Base-by-base conservation (phyloP, 35 echinoderm and acorn worm species). In the Stichopus chloronotus region DNA sequence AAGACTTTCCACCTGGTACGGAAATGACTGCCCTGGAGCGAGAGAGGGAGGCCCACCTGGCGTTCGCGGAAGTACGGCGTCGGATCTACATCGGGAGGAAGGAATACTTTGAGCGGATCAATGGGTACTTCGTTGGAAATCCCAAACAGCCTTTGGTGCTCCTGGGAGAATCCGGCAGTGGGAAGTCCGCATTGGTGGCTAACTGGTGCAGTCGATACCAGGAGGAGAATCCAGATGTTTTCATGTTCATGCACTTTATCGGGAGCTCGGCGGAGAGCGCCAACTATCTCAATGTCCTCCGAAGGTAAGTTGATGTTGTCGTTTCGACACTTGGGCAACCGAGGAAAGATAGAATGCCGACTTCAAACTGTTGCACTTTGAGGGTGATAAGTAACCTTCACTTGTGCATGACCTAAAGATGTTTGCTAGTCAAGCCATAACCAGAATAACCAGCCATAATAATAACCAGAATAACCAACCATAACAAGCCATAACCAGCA, bases 261-360 rank as follows among this genome's bases (percentile, higher is more conserved):
- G 96, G 96, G 14, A 95, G 94, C 55, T 98, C 96, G 57, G 87
- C 96, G n/a, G 96, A 98, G 77, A 98, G 96, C 87, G 96, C 96
- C 0, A 95, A 94, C 17, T 92, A 98, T 59, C 85, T 98, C 9
- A 94, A 93, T 61, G 76, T 98, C 4, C 61, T 98, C 4, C 83
- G 96, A 86, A 92, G 96, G 96, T 98, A 92, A 25, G 55, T 13
- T 85, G 4, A 54, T 21, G 52, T 78, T 0, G 6, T 76, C 7
- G 3, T 43, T 0, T 3, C 30, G 30, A 43, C 30, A 43, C 30
- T 43, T 43, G 30, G 3, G 30, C 3, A 43, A 43, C 30, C 1
- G 3, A 43, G 30, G 30, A 3, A 43, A 43, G 30, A 43, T 43
- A 43, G 3, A 43, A 43, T 43, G 30, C 30, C 0, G 30, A 43